phyloP scores from a whole-genome alignment of 2,797 vertebrate genomes.

The Microctenopoma steveboyesi region DNA sequence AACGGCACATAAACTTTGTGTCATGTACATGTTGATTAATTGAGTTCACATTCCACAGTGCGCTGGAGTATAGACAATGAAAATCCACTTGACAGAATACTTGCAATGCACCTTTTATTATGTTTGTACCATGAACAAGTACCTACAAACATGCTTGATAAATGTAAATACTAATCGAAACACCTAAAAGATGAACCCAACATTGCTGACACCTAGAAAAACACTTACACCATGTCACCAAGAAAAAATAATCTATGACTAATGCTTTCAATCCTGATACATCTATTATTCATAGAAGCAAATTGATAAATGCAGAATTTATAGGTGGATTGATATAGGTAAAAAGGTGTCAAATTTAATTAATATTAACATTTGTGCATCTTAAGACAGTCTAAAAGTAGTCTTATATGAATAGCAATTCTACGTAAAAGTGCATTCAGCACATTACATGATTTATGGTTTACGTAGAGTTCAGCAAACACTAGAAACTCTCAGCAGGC shows the following conservation, averaged over 20 bases:
- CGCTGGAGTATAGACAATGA: background rate
- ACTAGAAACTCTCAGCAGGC: slow-evolving; percentile 35
- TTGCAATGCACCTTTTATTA: background rate
- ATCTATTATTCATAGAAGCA: too few relatives aligned
- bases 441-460: slow-evolving; percentile 49
- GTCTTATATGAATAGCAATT: slow-evolving; percentile 66
- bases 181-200: background rate
- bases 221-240: background rate
- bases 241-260: too few relatives aligned
- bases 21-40: background rate
- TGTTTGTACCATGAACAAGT: background rate
- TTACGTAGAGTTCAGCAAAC: slow-evolving; percentile 41
- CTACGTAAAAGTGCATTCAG: slow-evolving; percentile 55
- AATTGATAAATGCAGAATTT: too few relatives aligned
- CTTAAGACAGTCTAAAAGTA: too few relatives aligned
- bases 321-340: too few relatives aligned
- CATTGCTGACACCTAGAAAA: background rate
- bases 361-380: too few relatives aligned
- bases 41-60: background rate
- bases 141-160: background rate
- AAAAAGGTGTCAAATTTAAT: too few relatives aligned
- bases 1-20: background rate
- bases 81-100: background rate
- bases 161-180: background rate
- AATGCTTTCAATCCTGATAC: too few relatives aligned